Evolutionary conservation across 2,113 vertebrate genomes (phyloP).

Genomic region (Emydura subglobosa): DNA sequence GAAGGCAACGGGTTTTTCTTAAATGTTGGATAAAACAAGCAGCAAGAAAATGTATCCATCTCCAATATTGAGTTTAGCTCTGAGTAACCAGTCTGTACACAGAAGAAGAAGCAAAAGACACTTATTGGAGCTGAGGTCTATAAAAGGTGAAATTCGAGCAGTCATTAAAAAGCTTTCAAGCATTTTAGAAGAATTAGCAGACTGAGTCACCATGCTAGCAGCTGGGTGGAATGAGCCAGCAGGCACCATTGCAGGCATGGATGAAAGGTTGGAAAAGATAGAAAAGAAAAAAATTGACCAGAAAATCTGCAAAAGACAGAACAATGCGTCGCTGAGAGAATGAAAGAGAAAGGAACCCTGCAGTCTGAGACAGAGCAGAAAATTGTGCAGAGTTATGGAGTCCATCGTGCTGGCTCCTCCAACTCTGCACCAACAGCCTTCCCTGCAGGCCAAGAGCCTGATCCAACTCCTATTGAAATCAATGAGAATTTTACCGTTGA

Average conservation of each 20-base stretch:
- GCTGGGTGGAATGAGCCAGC: background rate
- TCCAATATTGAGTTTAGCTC: background rate
- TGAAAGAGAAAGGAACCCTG: background rate
- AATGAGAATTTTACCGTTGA: too few species aligned
- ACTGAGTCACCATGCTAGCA: background rate
- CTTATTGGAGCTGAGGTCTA: too few species aligned
- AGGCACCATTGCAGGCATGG: background rate
- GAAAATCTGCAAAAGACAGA: background rate
- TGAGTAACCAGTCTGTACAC: background rate
- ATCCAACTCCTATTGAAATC: too few species aligned
- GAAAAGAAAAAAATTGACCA: background rate
- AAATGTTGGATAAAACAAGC: background rate
- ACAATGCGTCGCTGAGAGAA: background rate
- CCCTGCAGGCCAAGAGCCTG: too few species aligned
- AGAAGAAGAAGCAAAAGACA: background rate
- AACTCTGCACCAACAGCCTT: too few species aligned
- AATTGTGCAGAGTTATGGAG: background rate
- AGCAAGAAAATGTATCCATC: background rate
- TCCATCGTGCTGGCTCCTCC: background rate
- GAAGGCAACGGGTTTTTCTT: background rate
- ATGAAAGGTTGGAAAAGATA: background rate
- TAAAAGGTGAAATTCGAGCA: too few species aligned
- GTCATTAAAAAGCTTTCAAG: too few species aligned
- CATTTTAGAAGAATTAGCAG: background rate
- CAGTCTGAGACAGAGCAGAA: background rate